Base-by-base conservation (phyloP, 2,797 vertebrate species). In the Sebastes kiyomatsui region DNA sequence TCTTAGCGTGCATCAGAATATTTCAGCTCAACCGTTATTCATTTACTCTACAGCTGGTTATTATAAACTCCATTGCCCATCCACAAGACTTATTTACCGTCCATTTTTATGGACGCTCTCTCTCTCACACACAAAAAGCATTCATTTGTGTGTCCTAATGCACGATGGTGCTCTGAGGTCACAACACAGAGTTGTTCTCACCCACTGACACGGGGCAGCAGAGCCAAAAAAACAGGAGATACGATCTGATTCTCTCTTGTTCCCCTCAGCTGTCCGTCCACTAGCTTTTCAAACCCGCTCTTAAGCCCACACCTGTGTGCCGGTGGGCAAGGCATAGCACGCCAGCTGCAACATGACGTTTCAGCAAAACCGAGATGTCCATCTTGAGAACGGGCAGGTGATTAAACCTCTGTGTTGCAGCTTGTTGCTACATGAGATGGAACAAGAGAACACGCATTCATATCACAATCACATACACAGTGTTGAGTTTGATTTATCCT, bases 291-390 rank as follows among this genome's bases (percentile, higher is more conserved):
- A 28, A 82, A 66, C 28, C 30, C 20, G 13, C 59, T 77, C 25
- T 70, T 27, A 78, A 84, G 58, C 64, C 61, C 80, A 82, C 90
- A 90, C 90, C 88, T 94, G 90, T 86, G 77, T 77, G 84, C 78
- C 69, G 10, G 14, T 78, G 82, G 68, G 72, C 77, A 77, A 81
- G 77, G 66, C 87, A 85, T 9, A 55, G 77, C 79, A 75, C 4
- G 46, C 78, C 62, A 87, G 59, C 82, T 82, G 82, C 72, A 73
- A 79, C 82, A 52, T 65, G 56, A 69, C 54, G 72, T 88, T 87
- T 76, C 46, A 67, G 55, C 62, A 25, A 58, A 65, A 62, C 77
- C 65, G 49, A 64, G 67, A 84, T 52, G 69, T 64, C 72, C 83
- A 72, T 88, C 80, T 75, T 52, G 30, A 88, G 62, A 91, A 93